Evolutionary conservation across 2,888 invertebrate species (phyloP).

Genomic region (Tanypteryx hageni): DNA sequence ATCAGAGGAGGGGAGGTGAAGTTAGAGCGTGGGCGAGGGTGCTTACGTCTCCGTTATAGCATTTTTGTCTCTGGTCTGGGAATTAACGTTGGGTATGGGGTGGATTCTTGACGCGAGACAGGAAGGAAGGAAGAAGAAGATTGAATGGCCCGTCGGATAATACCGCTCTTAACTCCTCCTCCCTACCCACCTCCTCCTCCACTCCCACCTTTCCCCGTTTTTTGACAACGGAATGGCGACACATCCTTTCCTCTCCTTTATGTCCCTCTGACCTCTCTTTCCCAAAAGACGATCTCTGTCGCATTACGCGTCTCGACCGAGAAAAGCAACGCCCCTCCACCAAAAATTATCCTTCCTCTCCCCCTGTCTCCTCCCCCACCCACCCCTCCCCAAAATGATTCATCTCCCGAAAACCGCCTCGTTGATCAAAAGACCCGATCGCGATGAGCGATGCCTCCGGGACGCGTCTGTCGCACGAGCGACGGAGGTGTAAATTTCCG

Average conservation of each 20-base stretch:
- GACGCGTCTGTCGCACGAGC: background rate
- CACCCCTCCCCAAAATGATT: background rate
- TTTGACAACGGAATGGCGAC: background rate
- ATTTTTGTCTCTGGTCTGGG: background rate
- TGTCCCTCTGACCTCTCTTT: no score
- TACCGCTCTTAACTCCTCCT: background rate
- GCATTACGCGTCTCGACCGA: background rate
- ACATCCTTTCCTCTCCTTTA: no score
- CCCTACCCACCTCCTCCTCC: background rate
- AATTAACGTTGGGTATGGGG: background rate
- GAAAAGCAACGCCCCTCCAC: background rate
- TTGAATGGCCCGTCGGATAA: background rate
- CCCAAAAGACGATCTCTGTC: background rate
- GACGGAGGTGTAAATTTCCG: slow-evolving; percentile 9
- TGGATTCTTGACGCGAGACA: background rate
- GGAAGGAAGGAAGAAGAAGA: background rate
- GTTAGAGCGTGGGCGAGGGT: background rate
- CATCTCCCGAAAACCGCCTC: background rate
- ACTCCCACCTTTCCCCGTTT: background rate
- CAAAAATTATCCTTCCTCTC: background rate
- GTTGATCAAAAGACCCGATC: background rate
- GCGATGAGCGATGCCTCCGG: background rate
- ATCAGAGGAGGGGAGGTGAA: no score
- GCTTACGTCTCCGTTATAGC: background rate
- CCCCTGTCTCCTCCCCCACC: background rate